phyloP scores from a whole-genome alignment of 2,797 vertebrate genomes.

The Schizothorax lantsangensis region DNA sequence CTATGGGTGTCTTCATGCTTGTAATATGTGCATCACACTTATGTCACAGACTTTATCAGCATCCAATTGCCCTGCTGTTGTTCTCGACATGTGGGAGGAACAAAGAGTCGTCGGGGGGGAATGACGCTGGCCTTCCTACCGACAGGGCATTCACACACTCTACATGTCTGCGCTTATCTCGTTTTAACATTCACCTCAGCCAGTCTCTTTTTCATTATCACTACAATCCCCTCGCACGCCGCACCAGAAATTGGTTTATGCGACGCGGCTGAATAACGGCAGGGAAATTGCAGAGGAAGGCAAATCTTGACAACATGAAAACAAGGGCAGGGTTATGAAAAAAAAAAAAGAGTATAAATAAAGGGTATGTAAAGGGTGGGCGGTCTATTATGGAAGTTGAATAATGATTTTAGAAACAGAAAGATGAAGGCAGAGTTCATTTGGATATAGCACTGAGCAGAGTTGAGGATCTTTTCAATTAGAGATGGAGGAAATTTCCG shows the following conservation, averaged over 20 bases:
- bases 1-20: conserved; percentile 26
- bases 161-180: conserved; percentile 64
- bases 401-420: conserved; percentile 55
- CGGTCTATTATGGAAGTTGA: conserved; percentile 53
- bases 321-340: conserved; percentile 63
- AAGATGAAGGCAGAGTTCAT: conserved; percentile 37
- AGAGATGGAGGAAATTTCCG: conserved; percentile 24
- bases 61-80: conserved; percentile 54
- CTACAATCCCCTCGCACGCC: conserved; percentile 65
- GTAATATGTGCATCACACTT: conserved; percentile 47
- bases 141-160: conserved; percentile 59
- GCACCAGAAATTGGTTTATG: conserved; percentile 72
- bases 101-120: conserved; percentile 35
- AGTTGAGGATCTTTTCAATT: conserved; percentile 43
- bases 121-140: conserved; percentile 44
- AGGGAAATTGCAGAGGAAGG: conserved; percentile 59
- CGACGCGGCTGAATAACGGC: conserved; percentile 64
- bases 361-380: conserved; percentile 13
- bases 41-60: conserved; percentile 55
- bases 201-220: conserved; percentile 72
- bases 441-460: conserved; percentile 7
- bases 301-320: conserved; percentile 60
- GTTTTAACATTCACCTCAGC: conserved; percentile 71
- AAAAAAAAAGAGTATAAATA: conserved; percentile 59
- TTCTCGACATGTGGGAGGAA: conserved; percentile 41